Evolutionary conservation across 2,797 vertebrate genomes (phyloP).

Genomic region (Pseudomugil gertrudae): DNA sequence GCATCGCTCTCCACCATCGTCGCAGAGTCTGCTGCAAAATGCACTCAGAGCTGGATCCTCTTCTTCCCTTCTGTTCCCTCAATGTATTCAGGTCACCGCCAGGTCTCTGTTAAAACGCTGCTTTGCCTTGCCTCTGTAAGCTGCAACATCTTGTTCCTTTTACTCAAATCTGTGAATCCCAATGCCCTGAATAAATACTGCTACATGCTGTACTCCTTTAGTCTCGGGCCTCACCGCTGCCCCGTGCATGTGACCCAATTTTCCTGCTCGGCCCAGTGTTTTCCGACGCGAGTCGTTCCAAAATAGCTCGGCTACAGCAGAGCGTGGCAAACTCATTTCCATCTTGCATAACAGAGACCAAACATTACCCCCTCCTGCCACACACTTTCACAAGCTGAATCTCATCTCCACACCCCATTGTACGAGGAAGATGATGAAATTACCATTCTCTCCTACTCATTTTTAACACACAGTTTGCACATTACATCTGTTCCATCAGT

Average conservation of each 20-base stretch:
- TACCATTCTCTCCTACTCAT: slow-evolving; percentile 44
- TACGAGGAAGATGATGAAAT: slow-evolving; percentile 52
- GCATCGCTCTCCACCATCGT: slow-evolving; percentile 45
- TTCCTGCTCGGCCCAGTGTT: slow-evolving; percentile 77
- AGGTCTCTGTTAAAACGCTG: slow-evolving; percentile 53
- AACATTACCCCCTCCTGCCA: slow-evolving; percentile 59
- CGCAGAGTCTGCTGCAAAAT: slow-evolving; percentile 45
- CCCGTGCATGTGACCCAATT: slow-evolving; percentile 84
- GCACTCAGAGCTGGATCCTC: slow-evolving; percentile 37
- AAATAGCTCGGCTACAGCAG: slow-evolving; percentile 82
- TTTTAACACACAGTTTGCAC: slow-evolving; percentile 35
- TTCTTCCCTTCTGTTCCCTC: slow-evolving; percentile 40
- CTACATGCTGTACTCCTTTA: slow-evolving; percentile 60
- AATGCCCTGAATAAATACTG: slow-evolving; percentile 63
- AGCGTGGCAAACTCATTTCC: slow-evolving; percentile 82
- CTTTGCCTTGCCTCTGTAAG: slow-evolving; percentile 45
- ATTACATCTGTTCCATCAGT: slow-evolving; percentile 18
- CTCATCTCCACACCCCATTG: slow-evolving; percentile 54
- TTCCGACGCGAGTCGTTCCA: slow-evolving; percentile 77
- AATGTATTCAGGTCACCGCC: slow-evolving; percentile 67
- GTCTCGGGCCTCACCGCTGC: slow-evolving; percentile 58
- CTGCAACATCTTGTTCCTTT: slow-evolving; percentile 56
- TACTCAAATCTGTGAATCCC: slow-evolving; percentile 48
- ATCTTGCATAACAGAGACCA: slow-evolving; percentile 82
- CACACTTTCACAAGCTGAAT: slow-evolving; percentile 60